Percentiles rank a stretch among this genome's conserved stretches.
Evolutionary conservation across 2,113 vertebrate genomes (phyloP).

Genomic region (Nerophis lumbriciformis): DNA sequence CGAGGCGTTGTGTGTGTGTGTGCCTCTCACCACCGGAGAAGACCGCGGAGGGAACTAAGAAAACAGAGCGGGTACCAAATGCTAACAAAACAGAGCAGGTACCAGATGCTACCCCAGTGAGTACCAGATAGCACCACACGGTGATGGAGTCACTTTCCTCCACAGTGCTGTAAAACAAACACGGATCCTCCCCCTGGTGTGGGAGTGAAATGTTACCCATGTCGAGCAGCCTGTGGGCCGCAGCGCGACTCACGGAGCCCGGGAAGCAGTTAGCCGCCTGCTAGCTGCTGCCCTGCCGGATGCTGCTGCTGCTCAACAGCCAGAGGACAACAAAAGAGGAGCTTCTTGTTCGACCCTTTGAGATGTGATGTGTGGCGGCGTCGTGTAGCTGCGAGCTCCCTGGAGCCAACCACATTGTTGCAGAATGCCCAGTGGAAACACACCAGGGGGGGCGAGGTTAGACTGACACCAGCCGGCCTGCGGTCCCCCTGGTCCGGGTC

Average conservation of each 20-base stretch:
- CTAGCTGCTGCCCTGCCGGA: conserved; percentile 63
- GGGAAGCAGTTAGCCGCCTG: conserved; percentile 53
- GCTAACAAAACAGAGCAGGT: conserved; percentile 42
- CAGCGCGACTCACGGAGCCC: conserved; percentile 54
- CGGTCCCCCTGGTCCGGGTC: conserved; percentile 31
- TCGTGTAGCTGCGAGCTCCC: conserved; percentile 29
- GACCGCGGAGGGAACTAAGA: conserved; percentile 2
- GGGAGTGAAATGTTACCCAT: conserved; percentile 34
- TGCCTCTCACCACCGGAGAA: neutral
- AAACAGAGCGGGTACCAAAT: conserved; percentile 17
- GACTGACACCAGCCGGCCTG: conserved; percentile 51
- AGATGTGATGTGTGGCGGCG: conserved; percentile 62
- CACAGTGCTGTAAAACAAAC: neutral
- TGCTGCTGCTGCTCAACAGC: conserved; percentile 55
- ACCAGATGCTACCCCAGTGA: conserved; percentile 69
- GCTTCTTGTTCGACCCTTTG: conserved; percentile 34
- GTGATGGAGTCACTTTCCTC: conserved; percentile 63
- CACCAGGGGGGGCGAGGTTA: conserved; percentile 55
- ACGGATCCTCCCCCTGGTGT: neutral
- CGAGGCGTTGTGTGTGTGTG: neutral
- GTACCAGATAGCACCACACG: conserved; percentile 38
- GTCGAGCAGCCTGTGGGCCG: conserved; percentile 62
- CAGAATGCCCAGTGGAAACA: conserved; percentile 56
- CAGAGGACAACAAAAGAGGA: conserved; percentile 37
- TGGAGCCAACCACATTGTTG: conserved; percentile 48